Evolutionary conservation across 1,140 invertebrate species (phyloP), one percentile per base, ranked within the genome.

Genomic region (Plodia interpunctella): DNA sequence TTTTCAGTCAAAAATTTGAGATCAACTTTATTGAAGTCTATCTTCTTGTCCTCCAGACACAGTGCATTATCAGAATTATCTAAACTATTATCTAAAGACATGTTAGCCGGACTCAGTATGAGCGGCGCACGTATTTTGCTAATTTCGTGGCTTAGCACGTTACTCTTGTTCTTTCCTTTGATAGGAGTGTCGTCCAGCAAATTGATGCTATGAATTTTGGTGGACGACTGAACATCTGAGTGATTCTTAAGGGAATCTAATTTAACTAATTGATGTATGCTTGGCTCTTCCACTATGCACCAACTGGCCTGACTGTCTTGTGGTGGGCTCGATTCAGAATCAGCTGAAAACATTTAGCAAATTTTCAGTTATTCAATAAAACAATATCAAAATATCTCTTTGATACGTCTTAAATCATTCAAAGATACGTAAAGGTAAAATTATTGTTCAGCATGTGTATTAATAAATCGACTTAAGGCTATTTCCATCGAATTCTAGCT

Each of bases 1-100:
- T 78, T 83, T 65, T 83, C 80, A 82, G 78, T 85, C 72, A 87
- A 79, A 68, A 84, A 77, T 63, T 88, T 88, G 76, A 88, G 86
- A 87, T 88, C 83, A 69, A 88, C 74, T n/a, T 72, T 79, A 60
- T 81, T 84, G 67, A 88, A 88, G 57, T 88, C 86, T 73, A 88
- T 80, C 56, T 88, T 88, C 55, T 78, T 84, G 55, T 86, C 70
- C 56, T 88, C 86, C 65, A 88, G 72, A 52, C 62, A 65, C 0
- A 84, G 74, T 10, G 76, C 76, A 56, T 83, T 85, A 49, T 84
- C 77, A 18, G 70, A 78, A 74, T 71, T 74, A 55, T 88, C 86
- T 77, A 87, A 75, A 55, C 87, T 90, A 74, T 61, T 82, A 74
- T 90, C 88, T 66, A 90, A 58, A 13, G 87, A 90, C 87, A 90